phyloP scores from a whole-genome alignment of 2,888 invertebrate genomes.

The Galeruca laticollis region DNA sequence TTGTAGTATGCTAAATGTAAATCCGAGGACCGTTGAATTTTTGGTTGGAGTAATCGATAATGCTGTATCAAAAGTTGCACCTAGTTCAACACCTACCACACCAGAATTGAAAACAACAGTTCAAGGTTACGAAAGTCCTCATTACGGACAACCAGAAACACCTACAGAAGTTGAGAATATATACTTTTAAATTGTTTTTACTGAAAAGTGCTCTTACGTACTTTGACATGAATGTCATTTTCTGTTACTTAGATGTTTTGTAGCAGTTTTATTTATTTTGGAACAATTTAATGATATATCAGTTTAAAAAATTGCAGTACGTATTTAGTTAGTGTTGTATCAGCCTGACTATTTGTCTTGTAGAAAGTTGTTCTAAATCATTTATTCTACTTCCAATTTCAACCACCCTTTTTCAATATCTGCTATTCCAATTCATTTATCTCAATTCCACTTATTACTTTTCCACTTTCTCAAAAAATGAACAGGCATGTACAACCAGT shows the following conservation, averaged over 20 bases:
- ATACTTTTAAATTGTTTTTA: conserved; percentile 58
- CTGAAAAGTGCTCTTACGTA: conserved; percentile 6
- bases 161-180: conserved; percentile 66
- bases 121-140: conserved; percentile 59
- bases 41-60: conserved; percentile 72
- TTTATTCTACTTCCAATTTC: too few species aligned
- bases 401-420: too few species aligned
- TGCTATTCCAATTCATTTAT: too few species aligned
- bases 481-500: too few species aligned
- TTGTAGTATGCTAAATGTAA: conserved; percentile 68
- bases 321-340: background rate
- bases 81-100: conserved; percentile 51
- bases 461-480: too few species aligned
- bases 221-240: conserved; percentile 9
- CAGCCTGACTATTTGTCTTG: conserved; percentile 9
- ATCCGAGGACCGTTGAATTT: conserved; percentile 69
- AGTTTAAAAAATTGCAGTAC: conserved; percentile 6
- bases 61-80: conserved; percentile 68
- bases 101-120: conserved; percentile 33
- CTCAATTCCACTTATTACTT: too few species aligned
- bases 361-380: too few species aligned
- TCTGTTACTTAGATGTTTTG: conserved; percentile 21
- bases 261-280: conserved; percentile 26
- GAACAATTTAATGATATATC: background rate
- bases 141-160: conserved; percentile 65